Evolutionary conservation across 2,797 vertebrate genomes (phyloP).

Genomic region (Peromyscus nudipes): DNA sequence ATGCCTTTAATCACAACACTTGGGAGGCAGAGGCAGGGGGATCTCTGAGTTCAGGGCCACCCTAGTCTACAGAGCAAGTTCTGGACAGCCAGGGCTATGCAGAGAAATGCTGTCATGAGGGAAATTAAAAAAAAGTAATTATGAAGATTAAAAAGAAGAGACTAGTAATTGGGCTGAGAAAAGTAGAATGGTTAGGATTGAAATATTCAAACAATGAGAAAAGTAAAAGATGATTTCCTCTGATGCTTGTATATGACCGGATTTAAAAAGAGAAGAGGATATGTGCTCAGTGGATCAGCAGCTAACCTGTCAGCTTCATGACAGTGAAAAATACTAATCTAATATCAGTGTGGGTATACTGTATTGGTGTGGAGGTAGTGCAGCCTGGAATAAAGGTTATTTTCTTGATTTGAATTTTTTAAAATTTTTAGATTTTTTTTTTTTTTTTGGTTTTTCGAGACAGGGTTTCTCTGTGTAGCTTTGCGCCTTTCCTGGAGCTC

Average conservation of each 20-base stretch:
- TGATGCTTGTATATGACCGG: background rate
- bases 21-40: background rate
- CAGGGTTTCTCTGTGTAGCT: no score
- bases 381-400: background rate
- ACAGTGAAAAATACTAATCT: background rate
- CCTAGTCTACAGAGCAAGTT: background rate
- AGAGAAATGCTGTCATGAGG: background rate
- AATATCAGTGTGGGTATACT: background rate
- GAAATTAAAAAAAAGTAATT: background rate
- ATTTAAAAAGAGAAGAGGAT: background rate
- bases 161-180: background rate
- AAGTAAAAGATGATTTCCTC: background rate
- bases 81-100: background rate
- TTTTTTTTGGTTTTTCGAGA: no score
- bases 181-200: background rate
- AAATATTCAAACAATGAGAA: background rate
- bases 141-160: constrained; percentile 26
- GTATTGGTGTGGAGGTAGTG: background rate
- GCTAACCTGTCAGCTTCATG: background rate
- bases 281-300: background rate
- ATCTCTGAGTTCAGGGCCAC: background rate
- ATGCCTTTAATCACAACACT: background rate
- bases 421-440: background rate
- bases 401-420: background rate
- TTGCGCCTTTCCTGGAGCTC: no score